These are phyloP conservation scores for Pristiophorus japonicus DNA, from an alignment of 2,113 vertebrate species.

Conservation along the genomic window DNA sequence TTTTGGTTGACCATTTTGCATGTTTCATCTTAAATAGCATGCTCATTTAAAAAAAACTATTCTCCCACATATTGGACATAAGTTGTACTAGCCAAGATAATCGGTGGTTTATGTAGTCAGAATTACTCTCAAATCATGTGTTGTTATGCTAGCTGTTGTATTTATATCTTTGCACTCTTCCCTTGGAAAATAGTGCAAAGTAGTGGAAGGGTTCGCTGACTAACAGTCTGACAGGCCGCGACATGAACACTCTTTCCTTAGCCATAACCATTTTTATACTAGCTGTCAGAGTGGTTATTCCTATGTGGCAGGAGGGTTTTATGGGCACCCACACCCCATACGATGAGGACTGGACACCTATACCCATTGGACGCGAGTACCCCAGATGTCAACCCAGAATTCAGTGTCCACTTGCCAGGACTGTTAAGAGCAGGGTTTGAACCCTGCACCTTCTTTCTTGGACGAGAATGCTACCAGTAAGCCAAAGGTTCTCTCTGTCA, in stretches of 20 bases:
- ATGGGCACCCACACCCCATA: not conserved
- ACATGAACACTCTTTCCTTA: not conserved
- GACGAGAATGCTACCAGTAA: not conserved
- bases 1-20: not conserved
- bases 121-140: not conserved
- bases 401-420: not conserved
- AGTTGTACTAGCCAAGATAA: not conserved
- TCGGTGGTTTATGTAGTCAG: not conserved
- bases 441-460: not conserved
- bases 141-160: not conserved
- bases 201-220: not conserved
- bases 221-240: not conserved
- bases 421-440: not conserved
- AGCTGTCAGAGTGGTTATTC: not conserved
- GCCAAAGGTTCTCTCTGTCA: not conserved
- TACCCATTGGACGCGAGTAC: not conserved
- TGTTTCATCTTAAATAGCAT: not conserved
- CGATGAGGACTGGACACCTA: not conserved
- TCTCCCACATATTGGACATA: not conserved
- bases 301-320: not conserved
- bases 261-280: not conserved
- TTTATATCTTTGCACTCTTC: not conserved
- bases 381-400: not conserved
- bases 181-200: not conserved
- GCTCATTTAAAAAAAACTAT: not conserved